phyloP scores from a whole-genome alignment of 37 sponge, comb jelly and placozoan genomes.

The Eunapius fragilis region DNA sequence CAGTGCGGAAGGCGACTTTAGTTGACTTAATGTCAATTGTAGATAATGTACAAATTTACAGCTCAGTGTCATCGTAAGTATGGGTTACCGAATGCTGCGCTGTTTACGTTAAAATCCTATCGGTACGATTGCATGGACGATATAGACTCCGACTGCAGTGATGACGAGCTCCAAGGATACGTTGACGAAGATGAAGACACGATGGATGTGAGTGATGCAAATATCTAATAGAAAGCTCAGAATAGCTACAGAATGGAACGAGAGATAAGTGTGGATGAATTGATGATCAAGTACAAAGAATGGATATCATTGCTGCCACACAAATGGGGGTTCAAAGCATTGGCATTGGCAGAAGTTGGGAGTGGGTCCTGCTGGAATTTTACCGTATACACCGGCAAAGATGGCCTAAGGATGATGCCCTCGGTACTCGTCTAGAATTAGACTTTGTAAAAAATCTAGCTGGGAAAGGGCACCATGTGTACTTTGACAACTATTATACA shows the following conservation, averaged over 20 bases:
- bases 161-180: too few species aligned
- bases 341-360: conserved; percentile 23
- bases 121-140: too few species aligned
- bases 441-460: background rate
- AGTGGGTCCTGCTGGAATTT: conserved; percentile 25
- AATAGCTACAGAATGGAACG: background rate
- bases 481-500: conserved; percentile 54
- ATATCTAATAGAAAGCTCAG: background rate
- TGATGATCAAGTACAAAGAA: conserved; percentile 30
- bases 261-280: conserved; percentile 28
- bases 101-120: too few species aligned
- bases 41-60: too few species aligned
- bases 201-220: too few species aligned
- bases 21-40: too few species aligned
- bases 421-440: background rate
- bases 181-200: too few species aligned
- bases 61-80: too few species aligned
- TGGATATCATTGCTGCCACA: conserved; percentile 21
- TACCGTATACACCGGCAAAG: conserved; percentile 25
- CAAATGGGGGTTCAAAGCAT: conserved; percentile 48
- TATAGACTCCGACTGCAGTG: too few species aligned
- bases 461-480: conserved; percentile 30
- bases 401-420: background rate
- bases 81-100: too few species aligned
- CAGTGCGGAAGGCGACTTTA: too few species aligned